These are phyloP conservation scores for Eupithecia tripunctaria DNA, from an alignment of 2,888 invertebrate genomes.

Conservation along the genomic window DNA sequence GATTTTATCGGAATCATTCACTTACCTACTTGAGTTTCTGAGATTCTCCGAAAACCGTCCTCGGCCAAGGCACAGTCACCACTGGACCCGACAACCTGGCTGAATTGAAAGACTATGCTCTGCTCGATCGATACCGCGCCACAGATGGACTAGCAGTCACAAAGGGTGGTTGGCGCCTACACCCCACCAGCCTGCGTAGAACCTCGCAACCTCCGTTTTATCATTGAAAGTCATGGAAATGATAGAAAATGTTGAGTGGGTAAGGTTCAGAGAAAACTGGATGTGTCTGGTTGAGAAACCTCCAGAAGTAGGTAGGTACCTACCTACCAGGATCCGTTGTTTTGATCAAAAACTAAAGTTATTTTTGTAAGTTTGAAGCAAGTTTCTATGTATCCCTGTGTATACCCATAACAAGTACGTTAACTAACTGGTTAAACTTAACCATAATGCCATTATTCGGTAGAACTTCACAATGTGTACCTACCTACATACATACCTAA, in stretches of 20 bases:
- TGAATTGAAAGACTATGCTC: constrained; percentile 53
- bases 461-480: too few relatives aligned
- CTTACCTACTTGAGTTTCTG: constrained; percentile 36
- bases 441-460: not conserved
- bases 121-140: constrained; percentile 62
- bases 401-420: not conserved
- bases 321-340: not conserved
- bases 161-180: constrained; percentile 59
- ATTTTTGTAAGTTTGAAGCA: not conserved
- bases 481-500: too few relatives aligned
- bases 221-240: constrained; percentile 13
- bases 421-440: not conserved
- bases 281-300: constrained; percentile 44
- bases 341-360: constrained; percentile 15
- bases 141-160: constrained; percentile 32
- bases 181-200: constrained; percentile 39
- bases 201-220: constrained; percentile 36
- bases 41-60: constrained; percentile 24
- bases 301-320: constrained; percentile 39
- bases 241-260: constrained; percentile 23
- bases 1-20: not conserved
- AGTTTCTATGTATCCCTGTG: not conserved
- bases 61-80: constrained; percentile 36
- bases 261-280: constrained; percentile 50
- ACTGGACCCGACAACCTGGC: constrained; percentile 36